Conservation (phyloP, 2,888 invertebrate species). For the Heteromurus nitidus region DNA sequence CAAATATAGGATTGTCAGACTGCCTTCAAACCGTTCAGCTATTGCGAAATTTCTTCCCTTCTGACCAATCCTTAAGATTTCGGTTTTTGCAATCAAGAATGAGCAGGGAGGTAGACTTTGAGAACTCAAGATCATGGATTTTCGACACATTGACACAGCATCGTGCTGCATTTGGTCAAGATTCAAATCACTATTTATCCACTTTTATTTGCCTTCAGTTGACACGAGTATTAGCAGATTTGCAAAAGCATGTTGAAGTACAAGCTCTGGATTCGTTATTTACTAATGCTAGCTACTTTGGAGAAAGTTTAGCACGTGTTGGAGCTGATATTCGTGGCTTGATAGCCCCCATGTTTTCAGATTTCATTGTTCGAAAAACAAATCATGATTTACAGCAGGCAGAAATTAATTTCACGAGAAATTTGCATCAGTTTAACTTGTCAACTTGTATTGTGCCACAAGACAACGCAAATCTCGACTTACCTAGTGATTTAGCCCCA, state of each 20-base stretch:
- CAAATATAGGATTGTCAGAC: slow-evolving; percentile 71
- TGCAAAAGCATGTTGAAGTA: slow-evolving; percentile 71
- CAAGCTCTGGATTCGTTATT: slow-evolving; percentile 69
- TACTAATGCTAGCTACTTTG: slow-evolving; percentile 71
- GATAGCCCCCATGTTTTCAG: slow-evolving; percentile 68
- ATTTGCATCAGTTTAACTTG: slow-evolving; percentile 70
- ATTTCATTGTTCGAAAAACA: slow-evolving; percentile 67
- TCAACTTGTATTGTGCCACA: slow-evolving; percentile 55
- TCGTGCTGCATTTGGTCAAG: slow-evolving; percentile 72
- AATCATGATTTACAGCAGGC: slow-evolving; percentile 69
- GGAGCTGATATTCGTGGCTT: slow-evolving; percentile 72
- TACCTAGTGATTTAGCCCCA: slow-evolving; percentile 67
- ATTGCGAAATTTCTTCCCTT: slow-evolving; percentile 71
- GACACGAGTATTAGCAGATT: slow-evolving; percentile 63
- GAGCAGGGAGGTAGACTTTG: slow-evolving; percentile 70
- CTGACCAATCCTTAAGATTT: slow-evolving; percentile 71
- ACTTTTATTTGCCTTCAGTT: slow-evolving; percentile 72
- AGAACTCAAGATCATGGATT: slow-evolving; percentile 71
- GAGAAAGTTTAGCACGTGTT: slow-evolving; percentile 73
- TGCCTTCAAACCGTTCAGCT: slow-evolving; percentile 72
- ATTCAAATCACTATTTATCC: slow-evolving; percentile 71
- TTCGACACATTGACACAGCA: slow-evolving; percentile 72
- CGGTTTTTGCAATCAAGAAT: slow-evolving; percentile 71
- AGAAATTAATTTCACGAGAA: slow-evolving; percentile 70
- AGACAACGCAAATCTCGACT: slow-evolving; percentile 67